phyloP scores from a whole-genome alignment of 2,797 vertebrate species.

The Sebastes kiyomatsui region DNA sequence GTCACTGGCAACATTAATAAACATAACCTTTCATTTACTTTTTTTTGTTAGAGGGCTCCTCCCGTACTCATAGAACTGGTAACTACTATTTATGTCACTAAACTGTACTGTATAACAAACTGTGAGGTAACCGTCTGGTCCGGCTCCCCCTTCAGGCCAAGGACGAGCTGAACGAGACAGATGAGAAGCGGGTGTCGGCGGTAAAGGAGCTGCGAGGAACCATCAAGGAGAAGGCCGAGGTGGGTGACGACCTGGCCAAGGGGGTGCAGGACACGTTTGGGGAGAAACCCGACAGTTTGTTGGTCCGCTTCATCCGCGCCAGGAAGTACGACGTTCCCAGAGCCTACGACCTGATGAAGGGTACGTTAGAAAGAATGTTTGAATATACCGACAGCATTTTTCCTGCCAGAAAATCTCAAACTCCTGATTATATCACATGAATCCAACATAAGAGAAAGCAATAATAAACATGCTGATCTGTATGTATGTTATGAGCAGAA shows the following conservation, averaged over 20 bases:
- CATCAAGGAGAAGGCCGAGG: constrained; percentile 85
- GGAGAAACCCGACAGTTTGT: constrained; percentile 82
- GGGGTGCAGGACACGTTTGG: constrained; percentile 87
- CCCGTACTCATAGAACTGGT: no score
- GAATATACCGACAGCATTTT: neutral
- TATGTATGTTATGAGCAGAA: neutral
- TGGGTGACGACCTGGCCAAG: constrained; percentile 86
- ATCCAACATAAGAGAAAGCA: neutral
- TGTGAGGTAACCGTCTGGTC: neutral
- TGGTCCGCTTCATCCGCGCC: constrained; percentile 94
- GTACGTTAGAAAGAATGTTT: constrained; percentile 68
- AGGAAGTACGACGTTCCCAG: constrained; percentile 91
- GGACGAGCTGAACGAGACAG: constrained; percentile 94
- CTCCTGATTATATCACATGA: neutral
- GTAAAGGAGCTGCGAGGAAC: constrained; percentile 88
- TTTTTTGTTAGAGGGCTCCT: neutral
- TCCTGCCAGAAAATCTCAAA: no score
- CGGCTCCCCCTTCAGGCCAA: constrained; percentile 85
- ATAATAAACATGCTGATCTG: neutral
- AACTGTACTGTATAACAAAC: neutral
- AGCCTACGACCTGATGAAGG: constrained; percentile 94
- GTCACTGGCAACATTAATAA: neutral
- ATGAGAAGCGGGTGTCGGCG: constrained; percentile 85
- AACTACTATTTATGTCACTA: no score
- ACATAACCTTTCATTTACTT: neutral